These are phyloP conservation scores for Linurgus olivaceus DNA, from an alignment of 2,797 vertebrate species.

Conservation along the genomic window DNA sequence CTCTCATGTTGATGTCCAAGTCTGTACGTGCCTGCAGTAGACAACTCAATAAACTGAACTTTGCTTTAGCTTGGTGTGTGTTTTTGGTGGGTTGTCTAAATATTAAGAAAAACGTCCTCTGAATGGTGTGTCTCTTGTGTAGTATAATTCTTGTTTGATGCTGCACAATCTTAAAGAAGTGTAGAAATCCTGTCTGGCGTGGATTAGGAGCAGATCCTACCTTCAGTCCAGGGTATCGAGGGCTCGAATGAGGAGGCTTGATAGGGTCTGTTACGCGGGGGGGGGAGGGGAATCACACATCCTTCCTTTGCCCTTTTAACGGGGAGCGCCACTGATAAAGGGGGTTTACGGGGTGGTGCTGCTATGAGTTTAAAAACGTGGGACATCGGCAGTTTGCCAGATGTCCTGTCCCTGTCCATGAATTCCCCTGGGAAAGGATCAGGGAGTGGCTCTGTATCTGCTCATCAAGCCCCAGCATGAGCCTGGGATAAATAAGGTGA, in stretches of 20 bases:
- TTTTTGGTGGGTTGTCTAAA: background rate
- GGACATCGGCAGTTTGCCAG: accelerated
- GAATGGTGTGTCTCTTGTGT: background rate
- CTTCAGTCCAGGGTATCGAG: accelerated
- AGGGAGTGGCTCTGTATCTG: accelerated
- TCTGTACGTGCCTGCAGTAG: background rate
- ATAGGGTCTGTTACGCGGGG: accelerated
- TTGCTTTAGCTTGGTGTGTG: background rate
- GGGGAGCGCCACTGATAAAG: accelerated
- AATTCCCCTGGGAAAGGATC: accelerated
- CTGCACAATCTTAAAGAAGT: accelerated
- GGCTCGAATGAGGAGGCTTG: accelerated
- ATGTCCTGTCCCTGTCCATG: accelerated
- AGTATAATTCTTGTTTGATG: background rate
- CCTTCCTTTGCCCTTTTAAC: accelerated
- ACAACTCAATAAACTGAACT: background rate
- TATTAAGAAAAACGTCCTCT: accelerated
- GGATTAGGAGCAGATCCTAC: accelerated
- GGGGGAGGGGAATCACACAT: accelerated
- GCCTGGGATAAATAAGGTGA: accelerated
- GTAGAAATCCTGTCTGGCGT: accelerated
- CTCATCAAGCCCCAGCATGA: accelerated
- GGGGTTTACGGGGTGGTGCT: too few relatives aligned
- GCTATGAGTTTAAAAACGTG: too few relatives aligned
- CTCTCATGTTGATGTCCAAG: accelerated